phyloP scores from a whole-genome alignment of 2,113 vertebrate species.

The Tachycineta bicolor region DNA sequence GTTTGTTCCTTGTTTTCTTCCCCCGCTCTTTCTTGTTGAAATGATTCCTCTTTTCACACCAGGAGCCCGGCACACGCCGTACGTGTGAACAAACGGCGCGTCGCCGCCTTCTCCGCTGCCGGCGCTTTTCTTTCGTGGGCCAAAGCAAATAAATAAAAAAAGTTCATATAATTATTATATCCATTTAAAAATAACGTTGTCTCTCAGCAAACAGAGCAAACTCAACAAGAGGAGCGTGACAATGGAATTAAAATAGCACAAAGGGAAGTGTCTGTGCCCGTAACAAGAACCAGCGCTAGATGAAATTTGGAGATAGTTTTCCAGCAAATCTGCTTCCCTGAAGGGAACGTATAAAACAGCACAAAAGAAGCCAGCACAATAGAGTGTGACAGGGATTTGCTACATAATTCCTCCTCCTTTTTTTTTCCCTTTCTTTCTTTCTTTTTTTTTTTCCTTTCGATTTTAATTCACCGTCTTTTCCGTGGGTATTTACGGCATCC shows the following conservation, averaged over 20 bases:
- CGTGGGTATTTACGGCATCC: neutral
- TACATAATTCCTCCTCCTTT: neutral
- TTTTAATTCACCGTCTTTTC: neutral
- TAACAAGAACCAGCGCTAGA: neutral
- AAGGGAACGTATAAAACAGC: constrained; percentile 26
- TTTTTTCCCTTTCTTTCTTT: neutral
- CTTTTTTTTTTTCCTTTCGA: neutral
- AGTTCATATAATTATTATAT: constrained; percentile 35
- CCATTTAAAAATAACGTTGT: neutral
- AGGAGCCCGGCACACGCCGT: neutral
- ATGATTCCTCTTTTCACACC: constrained; percentile 34
- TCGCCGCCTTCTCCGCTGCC: neutral
- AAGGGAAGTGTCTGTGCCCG: neutral
- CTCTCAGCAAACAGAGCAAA: constrained; percentile 18
- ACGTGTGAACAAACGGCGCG: constrained; percentile 11
- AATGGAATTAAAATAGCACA: constrained; percentile 55
- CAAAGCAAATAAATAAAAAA: constrained; percentile 48
- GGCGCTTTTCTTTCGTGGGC: neutral
- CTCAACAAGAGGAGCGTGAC: neutral
- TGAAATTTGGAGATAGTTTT: constrained; percentile 58
- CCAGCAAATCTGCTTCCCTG: constrained; percentile 37
- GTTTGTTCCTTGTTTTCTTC: constrained; percentile 23
- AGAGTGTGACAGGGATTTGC: constrained; percentile 7
- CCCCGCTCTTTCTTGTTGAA: neutral
- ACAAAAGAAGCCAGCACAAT: constrained; percentile 43